Evolutionary conservation across 2,888 invertebrate species (phyloP).

Genomic region (Athalia circularis): DNA sequence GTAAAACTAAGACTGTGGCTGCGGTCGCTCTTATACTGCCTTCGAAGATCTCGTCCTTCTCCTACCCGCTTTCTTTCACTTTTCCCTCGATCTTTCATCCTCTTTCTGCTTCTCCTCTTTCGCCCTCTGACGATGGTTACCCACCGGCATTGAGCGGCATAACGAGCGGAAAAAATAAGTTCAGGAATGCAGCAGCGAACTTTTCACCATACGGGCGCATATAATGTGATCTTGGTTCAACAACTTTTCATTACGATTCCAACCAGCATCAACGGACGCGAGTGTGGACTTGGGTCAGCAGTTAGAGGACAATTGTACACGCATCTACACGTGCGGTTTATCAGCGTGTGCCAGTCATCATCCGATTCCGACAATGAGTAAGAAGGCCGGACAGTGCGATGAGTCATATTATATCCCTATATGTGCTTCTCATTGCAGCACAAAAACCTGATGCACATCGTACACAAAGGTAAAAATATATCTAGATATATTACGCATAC

Average conservation of each 20-base stretch:
- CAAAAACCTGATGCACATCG: too few species aligned
- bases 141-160: neutral
- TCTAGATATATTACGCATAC: too few species aligned
- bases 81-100: neutral
- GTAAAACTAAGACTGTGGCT: neutral
- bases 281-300: too few species aligned
- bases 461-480: too few species aligned
- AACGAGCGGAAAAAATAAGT: slow-evolving; percentile 40
- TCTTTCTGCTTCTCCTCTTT: neutral
- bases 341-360: too few species aligned
- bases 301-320: too few species aligned
- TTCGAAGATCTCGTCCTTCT: slow-evolving; percentile 6
- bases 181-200: slow-evolving; percentile 47
- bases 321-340: too few species aligned
- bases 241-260: neutral
- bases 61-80: neutral
- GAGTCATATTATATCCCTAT: too few species aligned
- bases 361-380: too few species aligned
- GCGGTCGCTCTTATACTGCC: neutral
- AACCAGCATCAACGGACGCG: too few species aligned
- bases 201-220: slow-evolving; percentile 31
- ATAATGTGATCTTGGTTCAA: neutral
- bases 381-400: too few species aligned
- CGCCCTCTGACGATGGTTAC: neutral
- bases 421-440: too few species aligned